phyloP scores from a whole-genome alignment of 2,113 vertebrate species.

The Nesoenas mayeri region DNA sequence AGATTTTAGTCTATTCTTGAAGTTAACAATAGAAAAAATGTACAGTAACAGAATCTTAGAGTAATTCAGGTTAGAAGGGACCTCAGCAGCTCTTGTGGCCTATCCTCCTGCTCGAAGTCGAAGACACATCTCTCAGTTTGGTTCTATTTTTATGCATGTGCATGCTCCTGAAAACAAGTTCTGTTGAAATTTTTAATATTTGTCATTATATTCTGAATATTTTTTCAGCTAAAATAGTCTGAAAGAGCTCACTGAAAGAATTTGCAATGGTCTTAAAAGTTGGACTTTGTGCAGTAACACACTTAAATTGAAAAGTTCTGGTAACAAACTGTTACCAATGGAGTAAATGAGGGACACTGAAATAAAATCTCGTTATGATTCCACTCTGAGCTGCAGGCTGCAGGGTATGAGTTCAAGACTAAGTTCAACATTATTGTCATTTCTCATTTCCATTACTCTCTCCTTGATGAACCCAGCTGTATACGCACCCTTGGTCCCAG shows the following conservation, averaged over 20 bases:
- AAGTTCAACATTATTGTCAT: not conserved
- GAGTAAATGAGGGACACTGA: not conserved
- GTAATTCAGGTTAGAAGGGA: not conserved
- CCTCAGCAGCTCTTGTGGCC: not conserved
- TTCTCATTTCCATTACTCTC: not conserved
- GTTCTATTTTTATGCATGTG: not conserved
- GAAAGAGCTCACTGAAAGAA: not conserved
- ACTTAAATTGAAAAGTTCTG: not conserved
- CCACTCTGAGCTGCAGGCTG: not conserved
- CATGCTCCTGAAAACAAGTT: not conserved
- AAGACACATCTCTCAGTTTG: not conserved
- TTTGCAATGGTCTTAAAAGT: not conserved
- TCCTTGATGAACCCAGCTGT: fast-evolving
- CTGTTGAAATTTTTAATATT: not conserved
- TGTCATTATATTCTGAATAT: not conserved
- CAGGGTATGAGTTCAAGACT: not conserved
- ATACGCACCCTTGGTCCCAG: not conserved
- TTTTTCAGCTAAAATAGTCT: not conserved
- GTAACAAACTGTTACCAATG: not conserved
- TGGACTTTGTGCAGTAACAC: not conserved
- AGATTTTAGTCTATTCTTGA: not conserved
- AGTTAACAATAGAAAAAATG: not conserved
- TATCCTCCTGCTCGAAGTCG: not conserved
- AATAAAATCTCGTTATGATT: not conserved
- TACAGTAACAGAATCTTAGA: not conserved